Base-by-base conservation (phyloP, 2,113 vertebrate genomes). In the Nothoprocta perdicaria region DNA sequence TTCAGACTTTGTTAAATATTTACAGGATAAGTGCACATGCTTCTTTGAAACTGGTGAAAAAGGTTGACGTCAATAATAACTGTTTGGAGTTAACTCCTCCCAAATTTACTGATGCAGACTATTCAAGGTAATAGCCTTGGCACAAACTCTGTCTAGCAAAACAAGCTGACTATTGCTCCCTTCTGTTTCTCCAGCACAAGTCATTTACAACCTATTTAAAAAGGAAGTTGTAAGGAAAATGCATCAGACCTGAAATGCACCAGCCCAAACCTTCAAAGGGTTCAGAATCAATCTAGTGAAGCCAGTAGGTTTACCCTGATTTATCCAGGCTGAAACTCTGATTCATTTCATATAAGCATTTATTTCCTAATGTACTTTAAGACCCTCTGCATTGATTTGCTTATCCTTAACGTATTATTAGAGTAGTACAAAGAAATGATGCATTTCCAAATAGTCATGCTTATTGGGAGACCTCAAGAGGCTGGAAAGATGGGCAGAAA, bases 161-260 rank as follows among this genome's bases (percentile, higher is more conserved):
- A 93, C 8, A 18, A 82, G 45, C 71, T 74, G 90, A 93, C 74
- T 40, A 3, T 31, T 45, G 2, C 10, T 87, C 19, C 41, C 63
- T 78, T 73, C 41, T 41, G 18, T 50, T 12, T 58, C 31, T 63
- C 27, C 18, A 55, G 12, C 18, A 38, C 9, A 65, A 86, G 31
- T 67, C 22, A 82, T 50, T 90, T 69, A 38, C 17, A 77, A 79
- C 14, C 45, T 18, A 50, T 46, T 85, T 90, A 65, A 83, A 93
- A 80, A 92, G 46, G 55, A 85, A 90, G 86, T 33, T 77, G 38
- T 52, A 69, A 82, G 60, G 61, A 82, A 91, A 92, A 91, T 16
- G 43, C 31, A 80, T 3, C 27, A 88, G 41, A 85, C 50, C 27
- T 24, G 23, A 86, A 95, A 89, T 40, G 12, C 35, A 85, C 24